A percentile compares a stretch with the other conserved stretches of the same genome.
Conservation (phyloP, 2,888 invertebrate species). For the Hoplodrina blanda region DNA sequence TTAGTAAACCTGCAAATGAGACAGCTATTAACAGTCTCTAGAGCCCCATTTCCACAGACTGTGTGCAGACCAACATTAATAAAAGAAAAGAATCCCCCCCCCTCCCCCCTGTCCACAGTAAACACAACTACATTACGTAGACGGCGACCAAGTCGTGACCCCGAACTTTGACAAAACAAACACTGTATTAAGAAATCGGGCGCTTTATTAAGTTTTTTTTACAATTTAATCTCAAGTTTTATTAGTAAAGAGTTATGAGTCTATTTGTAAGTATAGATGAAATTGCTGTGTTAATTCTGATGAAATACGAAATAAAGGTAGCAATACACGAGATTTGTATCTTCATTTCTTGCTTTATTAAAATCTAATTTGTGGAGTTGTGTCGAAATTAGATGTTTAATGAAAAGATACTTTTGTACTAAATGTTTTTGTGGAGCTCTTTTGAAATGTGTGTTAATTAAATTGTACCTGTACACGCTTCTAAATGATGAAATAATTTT, state of each 20-base stretch:
- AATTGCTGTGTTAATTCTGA: constrained; percentile 35
- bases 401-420: background rate
- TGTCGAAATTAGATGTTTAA: constrained; percentile 7
- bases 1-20: constrained; percentile 6
- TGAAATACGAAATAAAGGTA: constrained; percentile 17
- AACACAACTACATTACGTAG: constrained; percentile 19
- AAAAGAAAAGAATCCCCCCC: constrained; percentile 20
- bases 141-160: constrained; percentile 1
- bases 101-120: background rate
- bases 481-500: constrained; percentile 21
- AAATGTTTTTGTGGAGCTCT: background rate
- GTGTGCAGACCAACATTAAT: constrained; percentile 24
- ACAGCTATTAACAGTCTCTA: constrained; percentile 16
- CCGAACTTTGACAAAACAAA: constrained; percentile 55
- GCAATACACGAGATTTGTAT: background rate
- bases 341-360: background rate
- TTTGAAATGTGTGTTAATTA: constrained; percentile 5
- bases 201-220: constrained; percentile 50
- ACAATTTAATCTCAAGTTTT: constrained; percentile 49
- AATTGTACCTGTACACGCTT: background rate
- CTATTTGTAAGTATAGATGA: constrained; percentile 21
- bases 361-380: background rate
- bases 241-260: constrained; percentile 45
- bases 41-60: constrained; percentile 19
- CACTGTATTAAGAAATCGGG: constrained; percentile 36